Evolutionary conservation across 2,888 invertebrate species (phyloP), one percentile per base, ranked within the genome.

Genomic region (Xestoiulus laeticollis): DNA sequence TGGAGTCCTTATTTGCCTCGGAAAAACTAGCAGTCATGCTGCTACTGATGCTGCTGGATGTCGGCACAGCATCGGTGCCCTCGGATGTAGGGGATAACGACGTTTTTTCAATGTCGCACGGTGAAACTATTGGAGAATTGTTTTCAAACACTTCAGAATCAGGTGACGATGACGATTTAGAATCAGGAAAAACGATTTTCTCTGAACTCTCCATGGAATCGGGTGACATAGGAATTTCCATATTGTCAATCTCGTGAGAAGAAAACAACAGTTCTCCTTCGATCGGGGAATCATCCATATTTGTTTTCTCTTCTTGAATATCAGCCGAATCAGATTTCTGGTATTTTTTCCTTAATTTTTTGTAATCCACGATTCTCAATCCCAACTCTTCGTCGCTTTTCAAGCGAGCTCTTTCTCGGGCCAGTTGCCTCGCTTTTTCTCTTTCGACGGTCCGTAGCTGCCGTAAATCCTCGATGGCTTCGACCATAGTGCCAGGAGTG

Each of bases 321-420:
- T 85, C 53, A 43, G 30, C n/a, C 0, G 86, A 53, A 33, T 88
- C 87, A 30, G n/a, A 16, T 87, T 90, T 90, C 85, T 90, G 90
- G 88, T 91, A 92, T 87, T 92, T 91, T 88, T 91, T 91, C 32
- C 89, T 85, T 19, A 89, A 84, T n/a, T 89, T 87, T 22, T 89
- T 88, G 82, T 90, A 90, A 88, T 90, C 90, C 6, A 90, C 89
- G 5, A 90, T 90, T 88, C 90, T 90, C 4, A 92, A 88, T 1
- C 95, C 95, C 33, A 96, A 91, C 90, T 96, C 95, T 89, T 95
- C 95, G 91, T 96, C 96, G 88, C 95, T 95, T 91, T 95, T 95
- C 33, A 95, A 92, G 85, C 95, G 93, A 12, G 95, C 95, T 86
- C 95, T 93, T 30, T 94, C 94, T 88, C 95, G 92, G 0, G 94